A percentile compares a stretch with the other conserved stretches of the same genome.
Conservation (phyloP, 2,113 vertebrate species). For the Datnioides undecimradiatus region DNA sequence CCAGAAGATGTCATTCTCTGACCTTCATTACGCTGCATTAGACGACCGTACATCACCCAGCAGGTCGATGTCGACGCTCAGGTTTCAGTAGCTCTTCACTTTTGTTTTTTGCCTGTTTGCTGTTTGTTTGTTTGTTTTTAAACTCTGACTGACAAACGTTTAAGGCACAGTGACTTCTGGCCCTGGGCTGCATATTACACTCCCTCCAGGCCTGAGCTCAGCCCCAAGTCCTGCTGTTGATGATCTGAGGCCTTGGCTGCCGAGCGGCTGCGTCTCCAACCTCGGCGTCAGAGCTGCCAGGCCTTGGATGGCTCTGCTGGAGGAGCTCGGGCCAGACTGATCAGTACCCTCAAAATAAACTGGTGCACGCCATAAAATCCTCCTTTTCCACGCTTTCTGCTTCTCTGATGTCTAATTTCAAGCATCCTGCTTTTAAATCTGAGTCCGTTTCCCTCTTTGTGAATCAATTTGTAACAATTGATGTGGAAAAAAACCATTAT, state of each 20-base stretch:
- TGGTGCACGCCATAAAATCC: not conserved
- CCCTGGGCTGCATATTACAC: not conserved
- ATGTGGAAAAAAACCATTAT: conserved; percentile 32
- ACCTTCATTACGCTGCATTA: not conserved
- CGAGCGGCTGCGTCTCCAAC: not conserved
- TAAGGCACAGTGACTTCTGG: conserved; percentile 44
- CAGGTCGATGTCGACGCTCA: not conserved
- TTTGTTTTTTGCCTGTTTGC: not conserved
- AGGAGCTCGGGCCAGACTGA: not conserved
- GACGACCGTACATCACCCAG: not conserved
- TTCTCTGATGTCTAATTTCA: not conserved
- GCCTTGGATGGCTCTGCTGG: not conserved
- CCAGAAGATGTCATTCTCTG: too few species aligned
- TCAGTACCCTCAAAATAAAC: conserved; percentile 1
- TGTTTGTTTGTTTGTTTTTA: not conserved
- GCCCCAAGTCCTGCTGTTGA: not conserved
- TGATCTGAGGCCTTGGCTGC: not conserved
- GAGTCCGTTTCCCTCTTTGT: not conserved
- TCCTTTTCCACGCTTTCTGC: not conserved
- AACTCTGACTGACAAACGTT: not conserved
- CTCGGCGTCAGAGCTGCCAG: not conserved
- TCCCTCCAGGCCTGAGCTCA: not conserved
- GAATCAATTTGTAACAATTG: conserved; percentile 19
- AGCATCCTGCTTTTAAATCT: not conserved
- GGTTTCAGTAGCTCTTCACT: not conserved